Percentiles rank a stretch among this genome's conserved stretches.
Evolutionary conservation across 2,888 invertebrate genomes (phyloP).

Genomic region (Electrophaes corylata): DNA sequence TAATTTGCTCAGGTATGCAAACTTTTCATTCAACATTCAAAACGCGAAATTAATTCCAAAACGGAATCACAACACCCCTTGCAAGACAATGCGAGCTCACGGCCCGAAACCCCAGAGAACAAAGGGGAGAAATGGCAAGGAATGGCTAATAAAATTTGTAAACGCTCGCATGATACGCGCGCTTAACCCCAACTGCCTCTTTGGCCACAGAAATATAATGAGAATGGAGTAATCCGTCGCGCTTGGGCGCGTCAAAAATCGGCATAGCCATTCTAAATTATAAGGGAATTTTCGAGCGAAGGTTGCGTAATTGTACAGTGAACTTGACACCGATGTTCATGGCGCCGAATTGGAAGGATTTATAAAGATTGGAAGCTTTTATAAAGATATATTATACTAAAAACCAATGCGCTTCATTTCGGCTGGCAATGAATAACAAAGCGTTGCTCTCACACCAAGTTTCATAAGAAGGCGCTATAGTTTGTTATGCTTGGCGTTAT

Average conservation of each 20-base stretch:
- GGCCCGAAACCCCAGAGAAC: slow-evolving; percentile 51
- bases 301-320: slow-evolving; percentile 7
- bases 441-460: too few relatives aligned
- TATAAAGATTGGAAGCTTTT: neutral
- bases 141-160: slow-evolving; percentile 80
- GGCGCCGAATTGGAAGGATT: neutral
- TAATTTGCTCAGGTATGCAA: slow-evolving; percentile 32
- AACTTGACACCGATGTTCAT: slow-evolving; percentile 21
- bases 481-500: too few relatives aligned
- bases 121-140: slow-evolving; percentile 59
- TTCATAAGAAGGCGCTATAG: too few relatives aligned
- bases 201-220: slow-evolving; percentile 66
- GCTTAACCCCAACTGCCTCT: slow-evolving; percentile 71
- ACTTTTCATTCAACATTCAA: slow-evolving; percentile 33
- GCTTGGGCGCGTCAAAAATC: slow-evolving; percentile 54
- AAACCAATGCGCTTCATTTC: too few relatives aligned
- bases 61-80: slow-evolving; percentile 36
- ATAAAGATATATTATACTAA: too few relatives aligned
- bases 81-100: slow-evolving; percentile 28
- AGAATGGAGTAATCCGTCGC: slow-evolving; percentile 63
- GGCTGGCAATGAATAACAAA: too few relatives aligned
- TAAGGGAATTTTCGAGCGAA: slow-evolving; percentile 11
- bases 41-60: slow-evolving; percentile 29
- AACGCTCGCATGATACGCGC: slow-evolving; percentile 78
- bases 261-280: slow-evolving; percentile 29